Evolutionary conservation across 2,113 vertebrate genomes (phyloP), one percentile per base, ranked within the genome.

Genomic region (Acrocephalus kingi): DNA sequence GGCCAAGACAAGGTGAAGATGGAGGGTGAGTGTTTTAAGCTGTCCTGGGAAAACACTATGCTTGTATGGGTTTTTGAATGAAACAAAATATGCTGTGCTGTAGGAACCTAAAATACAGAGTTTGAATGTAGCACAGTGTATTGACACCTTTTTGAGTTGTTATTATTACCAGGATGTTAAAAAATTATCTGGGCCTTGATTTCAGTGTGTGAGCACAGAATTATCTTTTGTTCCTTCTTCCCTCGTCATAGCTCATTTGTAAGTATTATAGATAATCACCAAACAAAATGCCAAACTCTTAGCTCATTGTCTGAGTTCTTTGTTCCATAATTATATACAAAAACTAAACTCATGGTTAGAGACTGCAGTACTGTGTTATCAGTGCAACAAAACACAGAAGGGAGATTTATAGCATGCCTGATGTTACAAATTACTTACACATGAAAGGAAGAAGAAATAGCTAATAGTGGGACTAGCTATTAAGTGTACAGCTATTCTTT

Each of bases 241-340:
- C 75, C 67, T 88, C 55, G 6, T 80, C 1, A 0, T 22, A 81
- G 56, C 52, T 94, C 79, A 78, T 67, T 74, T 95, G 55, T 66
- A 66, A 84, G 39, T 56, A 59, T 72, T 95, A 67, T 0, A 80
- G 82, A 91, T 86, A 96, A 93, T 93, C 52, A 86, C 90, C 52
- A 93, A 95, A 94, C 59, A 95, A 93, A 63, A 96, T 95, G 88
- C 90, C 90, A 96, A 86, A 95, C 64, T 93, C 85, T 63, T 78
- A 55, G 83, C 48, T 92, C 72, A 58, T 90, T 95, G 75, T 87
- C 72, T 92, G 67, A 0, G 1, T 71, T 92, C 79, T 72, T 84
- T 96, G 90, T 94, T 91, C 59, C 41, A 48, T 93, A 96, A 94
- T 96, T 97, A 95, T 21, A 96, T 63, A 81, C 5, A 22, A 95